These are phyloP conservation scores for Myiagra hebetior DNA, from an alignment of 2,113 vertebrate species.

Conservation along the genomic window DNA sequence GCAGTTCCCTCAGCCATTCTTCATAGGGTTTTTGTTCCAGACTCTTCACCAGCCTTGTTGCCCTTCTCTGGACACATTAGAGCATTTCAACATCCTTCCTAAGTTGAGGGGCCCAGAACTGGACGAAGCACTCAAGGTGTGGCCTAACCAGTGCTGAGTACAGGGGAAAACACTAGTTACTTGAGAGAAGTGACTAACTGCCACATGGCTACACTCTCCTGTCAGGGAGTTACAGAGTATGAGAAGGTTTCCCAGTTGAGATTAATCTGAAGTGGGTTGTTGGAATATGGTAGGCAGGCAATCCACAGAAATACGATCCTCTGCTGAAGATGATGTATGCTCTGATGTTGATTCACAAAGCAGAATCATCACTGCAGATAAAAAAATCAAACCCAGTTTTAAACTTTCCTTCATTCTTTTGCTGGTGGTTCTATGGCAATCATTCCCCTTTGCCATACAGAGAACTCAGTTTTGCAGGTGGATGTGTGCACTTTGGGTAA, in stretches of 20 bases:
- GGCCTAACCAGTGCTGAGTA: neutral
- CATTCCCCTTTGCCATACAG: neutral
- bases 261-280: neutral
- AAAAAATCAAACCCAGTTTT: neutral
- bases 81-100: neutral
- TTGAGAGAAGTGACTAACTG: neutral
- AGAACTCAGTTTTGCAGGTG: neutral
- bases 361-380: neutral
- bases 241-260: neutral
- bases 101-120: neutral
- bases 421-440: neutral
- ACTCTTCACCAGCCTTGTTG: neutral
- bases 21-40: neutral
- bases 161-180: neutral
- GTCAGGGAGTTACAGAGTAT: neutral
- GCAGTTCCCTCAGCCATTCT: neutral
- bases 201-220: neutral
- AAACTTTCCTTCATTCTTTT: neutral
- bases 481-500: neutral
- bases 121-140: neutral
- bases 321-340: neutral
- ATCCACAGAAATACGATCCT: neutral
- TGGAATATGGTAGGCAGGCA: neutral
- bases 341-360: neutral
- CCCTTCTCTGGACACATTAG: neutral